A percentile compares a stretch with the other conserved stretches of the same genome.
phyloP scores from a whole-genome alignment of 2,113 vertebrate genomes.

The Pseudolaguvia tuberculata region DNA sequence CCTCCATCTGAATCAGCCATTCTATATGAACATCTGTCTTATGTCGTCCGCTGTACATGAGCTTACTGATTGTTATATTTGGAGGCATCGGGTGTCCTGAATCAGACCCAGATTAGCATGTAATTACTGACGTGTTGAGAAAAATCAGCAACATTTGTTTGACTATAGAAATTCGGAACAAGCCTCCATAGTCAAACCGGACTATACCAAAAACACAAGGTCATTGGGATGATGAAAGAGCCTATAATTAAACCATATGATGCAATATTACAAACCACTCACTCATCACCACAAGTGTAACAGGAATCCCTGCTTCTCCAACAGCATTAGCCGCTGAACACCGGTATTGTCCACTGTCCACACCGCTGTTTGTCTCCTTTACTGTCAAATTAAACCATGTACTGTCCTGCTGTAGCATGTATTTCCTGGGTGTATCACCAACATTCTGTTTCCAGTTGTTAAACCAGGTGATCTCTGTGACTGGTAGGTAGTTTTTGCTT shows the following conservation, averaged over 20 bases:
- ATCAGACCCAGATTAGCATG: background rate
- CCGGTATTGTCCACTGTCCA: conserved; percentile 76
- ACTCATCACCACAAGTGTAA: conserved; percentile 79
- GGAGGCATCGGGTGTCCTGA: conserved; percentile 80
- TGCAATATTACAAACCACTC: conserved; percentile 48
- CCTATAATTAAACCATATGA: background rate
- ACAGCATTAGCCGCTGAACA: conserved; percentile 78
- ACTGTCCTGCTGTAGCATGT: conserved; percentile 64
- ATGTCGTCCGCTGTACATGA: conserved; percentile 67
- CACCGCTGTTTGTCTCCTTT: conserved; percentile 64
- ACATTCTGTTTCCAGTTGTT: conserved; percentile 69
- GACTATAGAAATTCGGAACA: background rate
- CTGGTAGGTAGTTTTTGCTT: conserved; percentile 53
- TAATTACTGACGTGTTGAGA: background rate
- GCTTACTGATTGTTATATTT: conserved; percentile 77
- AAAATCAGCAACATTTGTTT: background rate
- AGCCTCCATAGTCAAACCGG: background rate
- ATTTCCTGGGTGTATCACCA: conserved; percentile 60
- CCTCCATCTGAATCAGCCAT: conserved; percentile 65
- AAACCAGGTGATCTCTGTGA: conserved; percentile 73
- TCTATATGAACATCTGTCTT: conserved; percentile 79
- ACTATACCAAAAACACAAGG: background rate
- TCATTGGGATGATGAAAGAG: background rate
- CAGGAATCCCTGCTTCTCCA: conserved; percentile 70
- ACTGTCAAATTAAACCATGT: conserved; percentile 75